Conservation (phyloP, 2,113 vertebrate genomes). For the Hyperoodon ampullatus region DNA sequence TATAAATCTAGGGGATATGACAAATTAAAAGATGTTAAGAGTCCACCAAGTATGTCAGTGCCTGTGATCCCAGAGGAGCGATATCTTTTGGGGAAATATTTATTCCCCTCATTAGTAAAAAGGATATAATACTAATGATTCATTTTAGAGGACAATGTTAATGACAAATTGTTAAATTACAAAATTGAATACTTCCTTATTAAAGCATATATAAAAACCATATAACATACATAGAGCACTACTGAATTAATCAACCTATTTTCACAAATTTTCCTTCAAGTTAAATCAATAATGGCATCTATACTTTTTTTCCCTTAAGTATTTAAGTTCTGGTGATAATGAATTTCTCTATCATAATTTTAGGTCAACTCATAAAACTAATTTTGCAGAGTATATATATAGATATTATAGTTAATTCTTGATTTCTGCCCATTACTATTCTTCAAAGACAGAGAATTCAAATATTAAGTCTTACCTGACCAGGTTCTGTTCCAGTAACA, state of each 20-base stretch:
- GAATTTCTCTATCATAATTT: slow-evolving; percentile 18
- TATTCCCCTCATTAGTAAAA: not conserved
- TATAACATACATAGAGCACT: not conserved
- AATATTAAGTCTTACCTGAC: slow-evolving; percentile 90
- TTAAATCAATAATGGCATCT: slow-evolving; percentile 28
- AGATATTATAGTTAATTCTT: not conserved
- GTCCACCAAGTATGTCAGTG: not conserved
- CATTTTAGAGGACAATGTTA: not conserved
- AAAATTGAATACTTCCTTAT: not conserved
- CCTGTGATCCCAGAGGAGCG: not conserved
- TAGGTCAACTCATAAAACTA: slow-evolving; percentile 26
- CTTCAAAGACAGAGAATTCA: slow-evolving; percentile 58
- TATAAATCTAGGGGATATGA: not conserved
- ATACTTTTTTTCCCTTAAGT: not conserved
- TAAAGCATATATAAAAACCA: slow-evolving; percentile 32
- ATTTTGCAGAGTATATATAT: not conserved
- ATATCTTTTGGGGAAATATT: slow-evolving; percentile 18
- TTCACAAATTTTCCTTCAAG: slow-evolving; percentile 1
- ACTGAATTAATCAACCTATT: not conserved
- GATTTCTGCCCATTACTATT: slow-evolving; percentile 38
- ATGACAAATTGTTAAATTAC: not conserved
- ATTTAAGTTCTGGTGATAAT: slow-evolving; percentile 18
- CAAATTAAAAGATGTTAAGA: slow-evolving; percentile 17
- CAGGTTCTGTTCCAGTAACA: slow-evolving; percentile 92
- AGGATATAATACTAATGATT: not conserved